Evolutionary conservation across 2,113 vertebrate species (phyloP).

Genomic region (Thryonomys swinderianus): DNA sequence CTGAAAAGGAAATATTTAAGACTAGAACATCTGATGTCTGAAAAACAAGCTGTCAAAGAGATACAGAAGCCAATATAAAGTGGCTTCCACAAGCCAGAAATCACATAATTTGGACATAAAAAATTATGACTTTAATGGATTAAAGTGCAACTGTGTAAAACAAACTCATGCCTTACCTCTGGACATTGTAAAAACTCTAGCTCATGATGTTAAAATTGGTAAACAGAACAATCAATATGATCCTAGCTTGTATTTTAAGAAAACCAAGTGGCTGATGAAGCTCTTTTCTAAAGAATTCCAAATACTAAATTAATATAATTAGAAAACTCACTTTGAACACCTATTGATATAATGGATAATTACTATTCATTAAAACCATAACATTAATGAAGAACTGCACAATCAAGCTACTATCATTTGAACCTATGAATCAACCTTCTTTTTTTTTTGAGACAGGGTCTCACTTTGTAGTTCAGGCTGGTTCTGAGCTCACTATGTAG

Average conservation of each 20-base stretch:
- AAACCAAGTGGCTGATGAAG: background rate
- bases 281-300: slow-evolving; percentile 17
- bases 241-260: slow-evolving; percentile 21
- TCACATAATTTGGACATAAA: background rate
- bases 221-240: slow-evolving; percentile 28
- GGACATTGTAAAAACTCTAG: background rate
- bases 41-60: background rate
- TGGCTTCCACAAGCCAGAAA: background rate
- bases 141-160: slow-evolving; percentile 12
- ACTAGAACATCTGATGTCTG: background rate
- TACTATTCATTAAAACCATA: slow-evolving; percentile 1
- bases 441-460: no score
- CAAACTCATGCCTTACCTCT: slow-evolving; percentile 36
- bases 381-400: background rate
- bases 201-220: slow-evolving; percentile 3
- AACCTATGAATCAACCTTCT: background rate
- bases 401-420: background rate
- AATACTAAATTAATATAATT: slow-evolving; percentile 4
- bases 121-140: background rate
- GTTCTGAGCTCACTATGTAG: no score
- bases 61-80: background rate
- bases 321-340: slow-evolving; percentile 28
- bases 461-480: no score
- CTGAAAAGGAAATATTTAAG: slow-evolving; percentile 1
- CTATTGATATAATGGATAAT: background rate